A percentile compares a stretch with the other conserved stretches of the same genome.
These are phyloP conservation scores for Cynodonichthys magdalenae DNA, from an alignment of 2,797 vertebrate species.

Conservation along the genomic window DNA sequence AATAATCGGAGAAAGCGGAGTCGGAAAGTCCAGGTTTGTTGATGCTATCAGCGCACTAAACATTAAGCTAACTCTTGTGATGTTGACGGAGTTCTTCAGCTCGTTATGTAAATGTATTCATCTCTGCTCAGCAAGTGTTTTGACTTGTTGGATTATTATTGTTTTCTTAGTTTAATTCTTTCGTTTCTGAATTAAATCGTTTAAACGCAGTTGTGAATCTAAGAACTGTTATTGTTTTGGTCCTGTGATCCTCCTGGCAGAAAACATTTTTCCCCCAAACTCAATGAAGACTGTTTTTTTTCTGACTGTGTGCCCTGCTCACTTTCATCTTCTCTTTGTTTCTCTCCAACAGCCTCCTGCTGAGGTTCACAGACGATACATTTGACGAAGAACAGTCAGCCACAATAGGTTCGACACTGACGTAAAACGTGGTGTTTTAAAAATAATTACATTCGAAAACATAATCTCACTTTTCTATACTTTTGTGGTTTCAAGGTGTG, in stretches of 20 bases:
- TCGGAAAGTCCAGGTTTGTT: slow-evolving; percentile 95
- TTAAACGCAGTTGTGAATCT: not conserved
- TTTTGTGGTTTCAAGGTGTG: slow-evolving; percentile 82
- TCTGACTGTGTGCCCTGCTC: slow-evolving; percentile 6
- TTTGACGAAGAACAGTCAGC: slow-evolving; percentile 97
- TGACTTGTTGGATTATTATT: not conserved
- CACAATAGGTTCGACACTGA: slow-evolving; percentile 89
- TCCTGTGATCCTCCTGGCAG: not conserved
- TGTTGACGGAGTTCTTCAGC: slow-evolving; percentile 53
- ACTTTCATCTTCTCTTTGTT: slow-evolving; percentile 30
- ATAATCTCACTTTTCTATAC: not conserved
- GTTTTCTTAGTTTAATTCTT: too few relatives aligned
- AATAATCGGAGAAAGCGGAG: slow-evolving; percentile 96
- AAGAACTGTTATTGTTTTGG: not conserved
- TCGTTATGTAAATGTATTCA: slow-evolving; percentile 48
- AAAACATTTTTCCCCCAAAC: not conserved
- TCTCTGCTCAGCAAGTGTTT: slow-evolving; percentile 6
- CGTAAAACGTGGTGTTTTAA: too few relatives aligned
- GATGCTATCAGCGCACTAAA: slow-evolving; percentile 27
- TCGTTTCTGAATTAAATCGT: not conserved
- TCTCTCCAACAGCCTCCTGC: slow-evolving; percentile 85
- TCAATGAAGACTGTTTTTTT: not conserved
- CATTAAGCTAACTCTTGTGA: slow-evolving; percentile 41
- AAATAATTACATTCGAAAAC: too few relatives aligned
- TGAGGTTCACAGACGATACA: slow-evolving; percentile 97